These are phyloP conservation scores for Lathamus discolor DNA, from an alignment of 2,113 vertebrate genomes.

Conservation along the genomic window DNA sequence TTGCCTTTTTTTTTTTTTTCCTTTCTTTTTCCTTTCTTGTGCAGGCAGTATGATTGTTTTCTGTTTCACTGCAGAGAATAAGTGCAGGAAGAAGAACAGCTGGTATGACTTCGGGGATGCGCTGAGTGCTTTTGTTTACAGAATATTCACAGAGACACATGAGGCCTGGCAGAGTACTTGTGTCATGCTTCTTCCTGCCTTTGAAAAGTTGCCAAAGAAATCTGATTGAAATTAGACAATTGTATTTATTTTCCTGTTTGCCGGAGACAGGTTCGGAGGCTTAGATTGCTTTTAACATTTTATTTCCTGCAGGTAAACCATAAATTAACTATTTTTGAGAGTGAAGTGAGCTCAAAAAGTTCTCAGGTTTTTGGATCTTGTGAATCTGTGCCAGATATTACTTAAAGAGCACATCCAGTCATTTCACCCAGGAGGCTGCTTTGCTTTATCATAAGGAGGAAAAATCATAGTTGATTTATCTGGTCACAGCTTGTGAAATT, in stretches of 20 bases:
- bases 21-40: background rate
- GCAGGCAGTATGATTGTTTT: background rate
- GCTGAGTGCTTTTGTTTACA: slow-evolving; percentile 46
- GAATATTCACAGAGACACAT: slow-evolving; percentile 28
- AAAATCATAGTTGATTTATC: background rate
- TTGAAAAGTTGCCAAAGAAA: slow-evolving; percentile 58
- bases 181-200: background rate
- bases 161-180: slow-evolving; percentile 19
- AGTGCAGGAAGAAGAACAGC: slow-evolving; percentile 31
- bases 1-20: background rate
- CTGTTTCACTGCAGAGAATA: background rate
- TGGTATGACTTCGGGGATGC: slow-evolving; percentile 41
- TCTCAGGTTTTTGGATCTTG: background rate
- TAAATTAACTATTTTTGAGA: background rate
- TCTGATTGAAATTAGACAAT: slow-evolving; percentile 28
- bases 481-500: background rate
- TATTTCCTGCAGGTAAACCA: background rate
- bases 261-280: background rate
- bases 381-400: background rate
- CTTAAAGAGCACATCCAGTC: background rate
- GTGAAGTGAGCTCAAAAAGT: background rate
- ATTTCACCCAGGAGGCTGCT: background rate
- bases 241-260: slow-evolving; percentile 28
- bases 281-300: background rate
- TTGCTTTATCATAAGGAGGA: background rate